Evolutionary conservation across 2,888 invertebrate genomes (phyloP), one percentile per base, ranked within the genome.

Genomic region (Melanotus villosus): DNA sequence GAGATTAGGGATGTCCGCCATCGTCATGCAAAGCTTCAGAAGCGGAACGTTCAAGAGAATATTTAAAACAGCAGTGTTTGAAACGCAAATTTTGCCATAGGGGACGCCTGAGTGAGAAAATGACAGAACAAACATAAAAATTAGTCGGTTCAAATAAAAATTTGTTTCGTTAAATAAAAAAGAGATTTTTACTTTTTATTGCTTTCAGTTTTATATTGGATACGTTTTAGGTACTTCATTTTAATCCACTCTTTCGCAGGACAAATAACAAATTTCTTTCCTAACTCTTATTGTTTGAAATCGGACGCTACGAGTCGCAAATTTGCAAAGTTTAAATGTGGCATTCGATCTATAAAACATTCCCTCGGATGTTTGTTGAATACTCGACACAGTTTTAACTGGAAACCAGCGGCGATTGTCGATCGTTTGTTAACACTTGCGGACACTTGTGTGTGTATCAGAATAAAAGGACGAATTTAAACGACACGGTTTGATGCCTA

Each of bases 1-100:
- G 70, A 70, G 70, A 72, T 72, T 72, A 72, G 34, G 70, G 70
- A 65, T 67, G 65, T 72, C 68, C 64, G 64, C 57, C 23, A 64
- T 43, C 21, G 34, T 10, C 14, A 47, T 47, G 41, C 26, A 26
- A 26, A 26, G 18, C 14, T 41, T 16, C 41, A 41, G 41, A 41
- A 41, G 16, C 41, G 2, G 41, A 41, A 41, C 41, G 16, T 16
- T 41, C 14, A 9, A 2, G 6, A 1, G 41, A 41, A 41, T 18
- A 41, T 41, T 41, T 41, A 41, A 41, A 41, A 41, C 9, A 32
- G 9, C 9, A n/a, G 9, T 7, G 9, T 2, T 34, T 12, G 2
- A 34, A 1, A 3, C 6, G 2, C 12, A 34, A 34, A 34, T 2
- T 12, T 34, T 34, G 32, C 9, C n/a, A n/a, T n/a, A n/a, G n/a